These are phyloP conservation scores for Mactra quadrangularis DNA, from an alignment of 1,140 invertebrate genomes.

Conservation along the genomic window DNA sequence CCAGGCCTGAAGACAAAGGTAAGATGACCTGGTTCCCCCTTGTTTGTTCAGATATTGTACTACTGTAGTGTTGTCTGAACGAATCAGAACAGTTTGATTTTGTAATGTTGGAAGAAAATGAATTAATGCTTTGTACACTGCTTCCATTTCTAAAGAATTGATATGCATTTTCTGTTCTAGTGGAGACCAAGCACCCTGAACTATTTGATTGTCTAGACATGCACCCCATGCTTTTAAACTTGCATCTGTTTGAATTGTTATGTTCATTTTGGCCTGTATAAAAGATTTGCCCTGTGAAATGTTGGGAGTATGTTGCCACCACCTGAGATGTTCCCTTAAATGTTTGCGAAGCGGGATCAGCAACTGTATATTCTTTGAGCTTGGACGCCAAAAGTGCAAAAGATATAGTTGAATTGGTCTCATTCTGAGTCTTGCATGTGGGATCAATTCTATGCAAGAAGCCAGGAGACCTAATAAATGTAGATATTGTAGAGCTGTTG, in stretches of 20 bases:
- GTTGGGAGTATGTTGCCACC: constrained; percentile 44
- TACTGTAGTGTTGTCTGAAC: constrained; percentile 33
- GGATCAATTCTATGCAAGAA: constrained; percentile 36
- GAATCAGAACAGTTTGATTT: constrained; percentile 20
- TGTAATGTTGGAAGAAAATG: constrained; percentile 1
- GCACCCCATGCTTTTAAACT: constrained; percentile 1
- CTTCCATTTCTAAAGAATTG: constrained; percentile 43
- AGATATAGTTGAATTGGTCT: constrained; percentile 49
- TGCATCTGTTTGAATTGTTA: constrained; percentile 50
- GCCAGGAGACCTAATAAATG: constrained; percentile 32
- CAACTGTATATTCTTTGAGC: constrained; percentile 14
- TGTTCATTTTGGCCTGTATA: background rate
- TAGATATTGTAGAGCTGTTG: constrained; percentile 9
- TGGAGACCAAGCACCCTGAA: constrained; percentile 18
- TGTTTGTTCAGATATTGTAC: constrained; percentile 35
- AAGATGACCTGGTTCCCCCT: background rate
- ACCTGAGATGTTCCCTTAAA: constrained; percentile 14
- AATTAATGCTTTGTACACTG: constrained; percentile 37
- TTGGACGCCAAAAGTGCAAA: constrained; percentile 39
- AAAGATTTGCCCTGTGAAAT: constrained; percentile 42
- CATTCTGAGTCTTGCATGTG: constrained; percentile 20
- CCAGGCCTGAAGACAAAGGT: too few relatives aligned
- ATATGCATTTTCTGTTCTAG: constrained; percentile 15
- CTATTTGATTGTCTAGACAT: constrained; percentile 1
- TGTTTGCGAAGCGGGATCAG: constrained; percentile 12